Evolutionary conservation across 2,113 vertebrate species (phyloP), one percentile per base, ranked within the genome.

Genomic region (Thalassoma bifasciatum): DNA sequence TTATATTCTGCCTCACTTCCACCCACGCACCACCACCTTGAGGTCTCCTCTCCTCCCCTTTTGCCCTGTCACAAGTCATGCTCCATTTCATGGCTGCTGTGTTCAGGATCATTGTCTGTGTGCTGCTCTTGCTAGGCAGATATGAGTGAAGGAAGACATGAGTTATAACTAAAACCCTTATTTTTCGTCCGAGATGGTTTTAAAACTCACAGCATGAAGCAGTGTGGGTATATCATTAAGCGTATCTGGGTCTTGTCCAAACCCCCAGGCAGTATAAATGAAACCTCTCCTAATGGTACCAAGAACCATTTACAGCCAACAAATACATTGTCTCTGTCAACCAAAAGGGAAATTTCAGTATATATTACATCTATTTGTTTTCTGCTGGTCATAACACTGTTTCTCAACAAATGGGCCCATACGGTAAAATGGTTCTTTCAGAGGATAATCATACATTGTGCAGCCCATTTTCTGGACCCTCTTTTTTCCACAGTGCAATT

Each of bases 251-350:
- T 84, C 86, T 76, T 80, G 74, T 69, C 72, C 66, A 87, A 85
- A 86, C 79, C 88, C 72, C 68, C 63, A 73, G 86, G 88, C 81
- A 81, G 66, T 77, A 88, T 74, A 83, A 85, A 87, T 86, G 85
- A 91, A 88, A 81, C 77, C 73, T 86, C 66, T 79, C 86, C 83
- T 87, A 88, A 91, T 91, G 85, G 83, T 63, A 57, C 65, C 82
- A 19, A 72, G 69, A 84, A 77, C 77, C 86, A 86, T 87, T 89
- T 87, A 72, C 69, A 66, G 84, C 75, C 74, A 87, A 74, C 86
- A 86, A 81, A 86, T 85, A 66, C 71, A 90, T 75, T 75, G 74
- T 75, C 66, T 72, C 53, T 87, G 77, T 80, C 84, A 84, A 58
- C 62, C 67, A 73, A 85, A n/a, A 57, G 65, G 72, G 58, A 53